These are phyloP conservation scores for Drosophila incognita DNA, from an alignment of 2,888 invertebrate genomes.

Conservation along the genomic window DNA sequence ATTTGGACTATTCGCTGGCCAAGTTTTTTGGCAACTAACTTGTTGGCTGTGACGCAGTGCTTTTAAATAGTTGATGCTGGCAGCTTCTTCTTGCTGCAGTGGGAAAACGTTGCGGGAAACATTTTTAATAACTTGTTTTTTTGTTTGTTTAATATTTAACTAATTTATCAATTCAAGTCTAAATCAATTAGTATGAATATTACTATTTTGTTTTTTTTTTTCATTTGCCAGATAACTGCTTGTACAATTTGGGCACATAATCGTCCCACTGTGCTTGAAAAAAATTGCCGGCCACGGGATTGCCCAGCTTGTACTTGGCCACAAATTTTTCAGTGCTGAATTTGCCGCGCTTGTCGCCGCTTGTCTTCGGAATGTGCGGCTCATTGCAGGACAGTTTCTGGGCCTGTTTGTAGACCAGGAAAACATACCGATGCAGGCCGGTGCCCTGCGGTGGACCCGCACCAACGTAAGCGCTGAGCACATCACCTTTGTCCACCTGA, in stretches of 20 bases:
- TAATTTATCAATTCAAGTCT: too few relatives aligned
- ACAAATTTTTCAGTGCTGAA: conserved; percentile 91
- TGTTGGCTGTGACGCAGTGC: conserved; percentile 44
- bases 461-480: conserved; percentile 92
- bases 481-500: conserved; percentile 89
- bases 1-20: conserved; percentile 12
- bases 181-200: neutral
- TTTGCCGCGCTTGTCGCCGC: conserved; percentile 86
- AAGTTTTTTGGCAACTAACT: conserved; percentile 58
- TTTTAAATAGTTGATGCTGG: conserved; percentile 34
- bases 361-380: conserved; percentile 82
- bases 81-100: neutral
- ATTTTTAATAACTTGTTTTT: conserved; percentile 13
- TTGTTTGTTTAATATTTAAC: neutral
- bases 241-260: conserved; percentile 85
- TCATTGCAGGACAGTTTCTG: conserved; percentile 87
- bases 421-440: conserved; percentile 92
- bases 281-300: conserved; percentile 84
- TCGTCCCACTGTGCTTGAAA: conserved; percentile 83
- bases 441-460: conserved; percentile 93
- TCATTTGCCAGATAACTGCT: conserved; percentile 87
- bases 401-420: conserved; percentile 91
- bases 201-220: neutral
- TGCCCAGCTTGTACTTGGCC: conserved; percentile 91
- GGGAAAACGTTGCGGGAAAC: conserved; percentile 28